Conservation (phyloP, 2,113 vertebrate genomes). For the Anas platyrhynchos region DNA sequence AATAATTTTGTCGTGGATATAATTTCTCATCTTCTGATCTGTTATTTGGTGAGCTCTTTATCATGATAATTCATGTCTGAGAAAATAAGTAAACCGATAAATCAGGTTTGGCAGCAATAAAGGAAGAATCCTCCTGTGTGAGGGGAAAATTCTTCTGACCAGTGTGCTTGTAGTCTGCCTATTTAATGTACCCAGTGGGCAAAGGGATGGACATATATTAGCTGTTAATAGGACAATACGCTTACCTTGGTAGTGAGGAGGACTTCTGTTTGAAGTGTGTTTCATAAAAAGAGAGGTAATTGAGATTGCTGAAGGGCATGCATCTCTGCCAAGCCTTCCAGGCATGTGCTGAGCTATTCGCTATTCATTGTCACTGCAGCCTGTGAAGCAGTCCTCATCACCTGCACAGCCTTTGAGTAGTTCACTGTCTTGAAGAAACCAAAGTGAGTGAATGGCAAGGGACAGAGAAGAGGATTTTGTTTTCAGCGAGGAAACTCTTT, state of each 20-base stretch:
- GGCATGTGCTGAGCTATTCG: not conserved
- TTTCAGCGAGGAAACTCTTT: not conserved
- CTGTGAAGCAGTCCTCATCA: not conserved
- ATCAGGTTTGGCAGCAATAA: not conserved
- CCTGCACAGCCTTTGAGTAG: not conserved
- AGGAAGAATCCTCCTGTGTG: not conserved
- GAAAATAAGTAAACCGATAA: not conserved
- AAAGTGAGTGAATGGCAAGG: accelerated
- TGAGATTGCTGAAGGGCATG: not conserved
- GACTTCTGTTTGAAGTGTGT: not conserved
- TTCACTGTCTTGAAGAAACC: not conserved
- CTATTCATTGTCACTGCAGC: not conserved
- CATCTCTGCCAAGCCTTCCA: not conserved
- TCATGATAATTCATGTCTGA: not conserved
- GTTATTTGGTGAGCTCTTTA: not conserved
- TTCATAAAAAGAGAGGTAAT: not conserved
- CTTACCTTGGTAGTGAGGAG: not conserved
- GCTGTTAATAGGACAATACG: not conserved
- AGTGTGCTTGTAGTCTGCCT: not conserved
- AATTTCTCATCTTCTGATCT: not conserved
- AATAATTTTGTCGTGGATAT: not conserved
- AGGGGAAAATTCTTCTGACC: not conserved
- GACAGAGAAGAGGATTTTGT: not conserved
- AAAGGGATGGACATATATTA: not conserved
- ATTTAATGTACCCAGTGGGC: not conserved